phyloP scores from a whole-genome alignment of 2,888 invertebrate genomes.

The Psylliodes chrysocephalus region DNA sequence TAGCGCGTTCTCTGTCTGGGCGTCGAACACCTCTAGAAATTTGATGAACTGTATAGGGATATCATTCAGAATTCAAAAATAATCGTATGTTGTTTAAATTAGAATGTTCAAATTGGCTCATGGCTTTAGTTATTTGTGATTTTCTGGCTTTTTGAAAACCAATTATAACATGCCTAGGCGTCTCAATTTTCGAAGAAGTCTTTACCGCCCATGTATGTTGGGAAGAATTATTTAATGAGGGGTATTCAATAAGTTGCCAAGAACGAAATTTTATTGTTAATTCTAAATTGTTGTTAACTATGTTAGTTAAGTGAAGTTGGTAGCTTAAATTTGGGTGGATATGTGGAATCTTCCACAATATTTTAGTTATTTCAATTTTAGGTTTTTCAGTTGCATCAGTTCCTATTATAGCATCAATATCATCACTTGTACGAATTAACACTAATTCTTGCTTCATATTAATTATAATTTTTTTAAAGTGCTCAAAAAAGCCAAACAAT shows the following conservation, averaged over 20 bases:
- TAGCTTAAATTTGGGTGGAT: slow-evolving; percentile 17
- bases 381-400: too few relatives aligned
- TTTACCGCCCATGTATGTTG: slow-evolving; percentile 38
- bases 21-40: too few relatives aligned
- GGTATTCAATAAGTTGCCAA: slow-evolving; percentile 38
- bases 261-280: slow-evolving; percentile 30
- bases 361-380: slow-evolving; percentile 31
- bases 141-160: slow-evolving; percentile 17
- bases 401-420: too few relatives aligned
- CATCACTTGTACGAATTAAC: too few relatives aligned
- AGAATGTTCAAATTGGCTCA: too few relatives aligned
- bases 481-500: too few relatives aligned
- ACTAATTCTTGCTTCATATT: too few relatives aligned
- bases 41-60: too few relatives aligned
- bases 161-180: slow-evolving; percentile 27
- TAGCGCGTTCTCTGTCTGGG: too few relatives aligned
- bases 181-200: slow-evolving; percentile 33
- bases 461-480: too few relatives aligned
- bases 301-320: slow-evolving; percentile 17
- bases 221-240: slow-evolving; percentile 26
- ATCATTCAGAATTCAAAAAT: too few relatives aligned
- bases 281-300: slow-evolving; percentile 11
- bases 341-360: slow-evolving; percentile 39
- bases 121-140: slow-evolving; percentile 15
- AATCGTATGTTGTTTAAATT: too few relatives aligned